Conservation (phyloP, 2,888 invertebrate genomes). For the Branchellion lobata region DNA sequence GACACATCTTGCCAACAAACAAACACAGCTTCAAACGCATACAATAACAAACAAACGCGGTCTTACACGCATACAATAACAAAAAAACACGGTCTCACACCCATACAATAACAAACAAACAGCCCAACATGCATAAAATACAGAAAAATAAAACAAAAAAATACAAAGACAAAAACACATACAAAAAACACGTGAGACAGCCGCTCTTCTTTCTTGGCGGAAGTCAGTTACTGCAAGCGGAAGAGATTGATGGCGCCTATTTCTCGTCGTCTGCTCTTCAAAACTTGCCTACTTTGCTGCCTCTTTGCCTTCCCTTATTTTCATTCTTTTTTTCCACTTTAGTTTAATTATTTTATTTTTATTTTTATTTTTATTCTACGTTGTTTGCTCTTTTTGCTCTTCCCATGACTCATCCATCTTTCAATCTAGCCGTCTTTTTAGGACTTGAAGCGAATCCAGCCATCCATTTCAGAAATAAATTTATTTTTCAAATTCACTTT, state of each 20-base stretch:
- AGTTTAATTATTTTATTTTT: neutral
- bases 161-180: neutral
- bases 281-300: neutral
- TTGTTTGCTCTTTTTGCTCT: too few species aligned
- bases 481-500: neutral
- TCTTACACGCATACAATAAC: neutral
- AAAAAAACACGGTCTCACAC: neutral
- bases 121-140: too few species aligned
- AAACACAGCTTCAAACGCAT: neutral
- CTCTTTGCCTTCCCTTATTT: neutral
- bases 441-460: too few species aligned
- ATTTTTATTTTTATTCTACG: too few species aligned
- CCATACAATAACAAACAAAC: neutral
- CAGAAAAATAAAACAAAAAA: neutral
- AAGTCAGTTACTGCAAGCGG: slow-evolving; percentile 15
- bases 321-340: neutral
- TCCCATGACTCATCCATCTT: neutral
- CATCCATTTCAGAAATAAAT: too few species aligned
- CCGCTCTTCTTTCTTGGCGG: neutral
- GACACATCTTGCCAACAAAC: too few species aligned
- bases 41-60: neutral
- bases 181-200: too few species aligned
- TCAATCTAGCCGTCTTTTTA: neutral
- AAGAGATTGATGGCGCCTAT: slow-evolving; percentile 17
- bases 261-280: slow-evolving; percentile 10